phyloP scores from a whole-genome alignment of 2,888 invertebrate genomes.

The Fabriciana adippe region DNA sequence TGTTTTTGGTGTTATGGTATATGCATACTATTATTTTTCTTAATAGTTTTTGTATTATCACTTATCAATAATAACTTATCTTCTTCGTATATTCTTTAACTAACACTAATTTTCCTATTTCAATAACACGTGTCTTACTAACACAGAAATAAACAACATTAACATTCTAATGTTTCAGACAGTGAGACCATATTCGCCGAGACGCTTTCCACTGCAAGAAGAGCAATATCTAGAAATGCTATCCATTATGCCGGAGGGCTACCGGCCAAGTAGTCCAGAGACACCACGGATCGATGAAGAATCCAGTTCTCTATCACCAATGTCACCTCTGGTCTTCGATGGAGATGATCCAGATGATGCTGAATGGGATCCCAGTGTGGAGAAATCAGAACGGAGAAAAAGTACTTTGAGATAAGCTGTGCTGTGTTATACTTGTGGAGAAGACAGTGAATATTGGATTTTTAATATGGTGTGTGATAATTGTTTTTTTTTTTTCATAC shows the following conservation, averaged over 20 bases:
- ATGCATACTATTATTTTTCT: too few species aligned
- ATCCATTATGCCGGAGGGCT: conserved; percentile 86
- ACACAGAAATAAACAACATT: conserved; percentile 5
- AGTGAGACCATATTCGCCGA: conserved; percentile 88
- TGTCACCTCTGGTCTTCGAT: conserved; percentile 74
- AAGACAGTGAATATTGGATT: background rate
- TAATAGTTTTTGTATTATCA: too few species aligned
- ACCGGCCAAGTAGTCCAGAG: conserved; percentile 57
- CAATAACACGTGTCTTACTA: conserved; percentile 1
- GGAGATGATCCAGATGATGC: conserved; percentile 94
- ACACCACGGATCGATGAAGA: conserved; percentile 42
- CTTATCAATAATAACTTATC: too few species aligned
- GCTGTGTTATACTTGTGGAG: background rate
- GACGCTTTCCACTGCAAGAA: conserved; percentile 88
- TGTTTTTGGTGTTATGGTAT: too few species aligned
- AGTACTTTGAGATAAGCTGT: conserved; percentile 23
- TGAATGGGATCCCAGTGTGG: conserved; percentile 86
- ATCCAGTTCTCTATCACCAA: conserved; percentile 57
- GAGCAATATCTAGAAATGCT: conserved; percentile 86
- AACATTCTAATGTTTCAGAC: conserved; percentile 59
- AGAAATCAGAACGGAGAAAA: conserved; percentile 57
- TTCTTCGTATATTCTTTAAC: too few species aligned
- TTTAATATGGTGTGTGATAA: background rate
- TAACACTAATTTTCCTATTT: too few species aligned
- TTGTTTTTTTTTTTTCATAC: background rate